A percentile compares a stretch with the other conserved stretches of the same genome.
phyloP scores from a whole-genome alignment of 2,113 vertebrate species.

The Nipponia nippon region DNA sequence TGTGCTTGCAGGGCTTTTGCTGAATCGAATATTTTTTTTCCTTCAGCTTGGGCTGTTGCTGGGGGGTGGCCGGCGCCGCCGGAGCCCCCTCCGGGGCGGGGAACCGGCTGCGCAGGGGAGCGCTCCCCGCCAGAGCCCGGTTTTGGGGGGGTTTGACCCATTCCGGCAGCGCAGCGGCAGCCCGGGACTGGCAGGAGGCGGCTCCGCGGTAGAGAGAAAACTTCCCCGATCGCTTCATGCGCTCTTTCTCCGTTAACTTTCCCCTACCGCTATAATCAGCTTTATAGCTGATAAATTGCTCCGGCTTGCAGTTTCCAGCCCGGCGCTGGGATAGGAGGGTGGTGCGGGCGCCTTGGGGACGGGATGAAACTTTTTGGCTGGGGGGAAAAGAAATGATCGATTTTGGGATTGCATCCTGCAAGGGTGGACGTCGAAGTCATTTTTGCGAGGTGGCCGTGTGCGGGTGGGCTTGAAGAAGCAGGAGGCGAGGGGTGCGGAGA shows the following conservation, averaged over 20 bases:
- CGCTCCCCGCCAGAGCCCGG: background rate
- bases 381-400: background rate
- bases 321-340: background rate
- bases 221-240: background rate
- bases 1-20: background rate
- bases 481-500: background rate
- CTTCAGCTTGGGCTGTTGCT: background rate
- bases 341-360: background rate
- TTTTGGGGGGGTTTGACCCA: background rate
- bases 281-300: background rate
- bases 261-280: background rate
- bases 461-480: background rate
- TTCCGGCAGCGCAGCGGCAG: background rate
- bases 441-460: too few species aligned
- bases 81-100: background rate
- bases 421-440: accelerated
- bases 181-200: background rate
- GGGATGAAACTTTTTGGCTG: background rate
- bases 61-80: background rate
- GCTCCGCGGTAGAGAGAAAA: background rate
- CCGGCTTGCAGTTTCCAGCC: background rate
- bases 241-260: background rate
- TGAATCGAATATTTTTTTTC: background rate
- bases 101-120: background rate
- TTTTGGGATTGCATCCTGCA: background rate